Base-by-base conservation (phyloP, 2,888 invertebrate species). In the Phengaris arion region DNA sequence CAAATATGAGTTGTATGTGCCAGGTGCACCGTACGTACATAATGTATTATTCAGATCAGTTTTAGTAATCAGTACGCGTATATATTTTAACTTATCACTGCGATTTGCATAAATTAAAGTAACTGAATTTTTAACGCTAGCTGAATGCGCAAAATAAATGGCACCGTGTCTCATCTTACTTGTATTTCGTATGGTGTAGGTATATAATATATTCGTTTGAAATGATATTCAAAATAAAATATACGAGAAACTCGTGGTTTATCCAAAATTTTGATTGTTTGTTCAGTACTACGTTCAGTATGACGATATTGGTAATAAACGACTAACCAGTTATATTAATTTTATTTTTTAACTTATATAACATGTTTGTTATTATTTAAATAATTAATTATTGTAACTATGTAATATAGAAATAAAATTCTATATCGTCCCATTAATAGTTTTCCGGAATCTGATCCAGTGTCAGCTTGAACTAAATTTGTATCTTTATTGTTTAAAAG, bases 51-150 rank as follows among this genome's bases (percentile, higher is more conserved):
- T 52, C 52, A 13, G 72, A 52, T 35, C 54, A 35, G 52, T 22
- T 12, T 72, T 54, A 35, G 35, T 54, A 72, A 72, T 72, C 72
- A 72, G 72, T 7, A 54, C 54, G 35, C 72, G 72, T 52, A 2
- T 52, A 13, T 51, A 54, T n/a, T 46, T 48, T 6, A 35, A 72
- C 52, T 35, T 72, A 54, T 70, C 70, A 52, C 54, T 13, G 52
- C 72, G 72, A 70, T 72, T 72, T 72, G 72, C 72, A 72, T 72
- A 72, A 52, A 72, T 72, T 52, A 72, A 72, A 52, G 13, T 64
- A 22, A 72, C 72, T 54, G 72, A 72, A 72, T 72, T 72, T 54
- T 22, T 22, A 51, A 54, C 54, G 72, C 52, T 22, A 8, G 22
- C 8, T 72, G 72, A 72, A 72, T 72, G 6, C 12, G 54, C 72